phyloP scores from a whole-genome alignment of 2,888 invertebrate genomes.

The Trichopria drosophilae region DNA sequence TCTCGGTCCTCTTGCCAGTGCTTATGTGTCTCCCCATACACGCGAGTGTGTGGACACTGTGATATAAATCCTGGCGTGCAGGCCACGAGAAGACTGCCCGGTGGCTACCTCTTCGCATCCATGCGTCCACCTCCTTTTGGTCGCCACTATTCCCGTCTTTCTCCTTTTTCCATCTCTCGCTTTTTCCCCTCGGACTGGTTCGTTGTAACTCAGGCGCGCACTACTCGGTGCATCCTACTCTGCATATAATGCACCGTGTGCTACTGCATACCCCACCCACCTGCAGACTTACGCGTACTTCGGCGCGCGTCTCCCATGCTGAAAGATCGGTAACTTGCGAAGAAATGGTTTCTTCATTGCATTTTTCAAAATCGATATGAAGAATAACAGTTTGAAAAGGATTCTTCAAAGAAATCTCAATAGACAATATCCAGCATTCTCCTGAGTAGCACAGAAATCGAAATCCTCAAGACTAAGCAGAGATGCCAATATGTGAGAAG shows the following conservation, averaged over 20 bases:
- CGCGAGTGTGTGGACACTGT: slow-evolving; percentile 47
- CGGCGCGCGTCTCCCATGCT: slow-evolving; percentile 41
- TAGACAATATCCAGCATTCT: too few species aligned
- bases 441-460: too few species aligned
- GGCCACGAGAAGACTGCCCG: slow-evolving; percentile 48
- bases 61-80: slow-evolving; percentile 51
- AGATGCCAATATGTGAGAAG: too few species aligned
- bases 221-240: slow-evolving; percentile 54
- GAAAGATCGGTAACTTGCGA: too few species aligned
- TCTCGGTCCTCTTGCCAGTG: slow-evolving; percentile 49
- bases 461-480: too few species aligned
- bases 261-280: slow-evolving; percentile 35
- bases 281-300: slow-evolving; percentile 35
- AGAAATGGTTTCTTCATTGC: too few species aligned
- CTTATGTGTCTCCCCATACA: slow-evolving; percentile 8
- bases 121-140: slow-evolving; percentile 26
- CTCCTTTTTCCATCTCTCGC: slow-evolving; percentile 31
- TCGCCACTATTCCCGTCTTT: slow-evolving; percentile 33
- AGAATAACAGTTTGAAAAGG: too few species aligned
- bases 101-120: slow-evolving; percentile 41
- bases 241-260: slow-evolving; percentile 54
- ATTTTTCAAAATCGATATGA: too few species aligned
- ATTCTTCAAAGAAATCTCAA: too few species aligned
- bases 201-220: slow-evolving; percentile 35
- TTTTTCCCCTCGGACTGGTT: slow-evolving; percentile 29